These are phyloP conservation scores for Rhabdomys pumilio DNA, from an alignment of 2,797 vertebrate genomes.

Conservation along the genomic window DNA sequence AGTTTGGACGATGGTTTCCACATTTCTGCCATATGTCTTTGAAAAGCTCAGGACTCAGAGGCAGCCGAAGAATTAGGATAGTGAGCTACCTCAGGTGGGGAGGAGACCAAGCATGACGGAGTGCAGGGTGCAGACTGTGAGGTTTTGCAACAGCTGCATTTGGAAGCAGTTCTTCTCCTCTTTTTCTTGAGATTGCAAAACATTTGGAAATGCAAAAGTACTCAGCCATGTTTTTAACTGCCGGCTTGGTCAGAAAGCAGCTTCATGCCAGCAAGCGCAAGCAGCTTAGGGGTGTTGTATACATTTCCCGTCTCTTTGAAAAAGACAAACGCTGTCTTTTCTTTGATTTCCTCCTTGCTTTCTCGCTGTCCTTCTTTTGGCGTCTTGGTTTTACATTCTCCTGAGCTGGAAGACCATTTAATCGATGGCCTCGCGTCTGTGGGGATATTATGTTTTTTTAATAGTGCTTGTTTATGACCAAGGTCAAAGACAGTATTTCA, in stretches of 20 bases:
- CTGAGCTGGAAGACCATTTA: slow-evolving; percentile 84
- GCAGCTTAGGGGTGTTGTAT: slow-evolving; percentile 36
- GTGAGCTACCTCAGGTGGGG: slow-evolving; percentile 52
- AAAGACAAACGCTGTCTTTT: background rate
- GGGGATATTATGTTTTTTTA: slow-evolving; percentile 91
- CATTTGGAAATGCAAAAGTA: slow-evolving; percentile 72
- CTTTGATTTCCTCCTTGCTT: background rate
- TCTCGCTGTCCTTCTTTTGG: slow-evolving; percentile 60
- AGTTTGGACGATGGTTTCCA: slow-evolving; percentile 37
- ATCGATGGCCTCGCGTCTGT: slow-evolving; percentile 91
- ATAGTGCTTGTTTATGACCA: slow-evolving; percentile 92
- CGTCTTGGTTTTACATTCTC: slow-evolving; percentile 86
- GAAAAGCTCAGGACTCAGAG: slow-evolving; percentile 30
- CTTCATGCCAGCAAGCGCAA: slow-evolving; percentile 72
- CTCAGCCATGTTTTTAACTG: slow-evolving; percentile 77
- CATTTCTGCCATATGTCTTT: slow-evolving; percentile 80
- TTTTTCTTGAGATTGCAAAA: slow-evolving; percentile 63
- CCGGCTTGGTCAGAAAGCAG: slow-evolving; percentile 65
- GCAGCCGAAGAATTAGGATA: slow-evolving; percentile 55
- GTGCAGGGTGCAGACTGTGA: background rate
- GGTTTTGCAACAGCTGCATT: slow-evolving; percentile 67
- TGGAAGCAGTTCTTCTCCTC: slow-evolving; percentile 57
- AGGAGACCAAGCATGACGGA: background rate
- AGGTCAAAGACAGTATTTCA: slow-evolving; percentile 92
- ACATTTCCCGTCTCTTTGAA: slow-evolving; percentile 69